Base-by-base conservation (phyloP, 2,113 vertebrate genomes). In the Uropsilus gracilis region DNA sequence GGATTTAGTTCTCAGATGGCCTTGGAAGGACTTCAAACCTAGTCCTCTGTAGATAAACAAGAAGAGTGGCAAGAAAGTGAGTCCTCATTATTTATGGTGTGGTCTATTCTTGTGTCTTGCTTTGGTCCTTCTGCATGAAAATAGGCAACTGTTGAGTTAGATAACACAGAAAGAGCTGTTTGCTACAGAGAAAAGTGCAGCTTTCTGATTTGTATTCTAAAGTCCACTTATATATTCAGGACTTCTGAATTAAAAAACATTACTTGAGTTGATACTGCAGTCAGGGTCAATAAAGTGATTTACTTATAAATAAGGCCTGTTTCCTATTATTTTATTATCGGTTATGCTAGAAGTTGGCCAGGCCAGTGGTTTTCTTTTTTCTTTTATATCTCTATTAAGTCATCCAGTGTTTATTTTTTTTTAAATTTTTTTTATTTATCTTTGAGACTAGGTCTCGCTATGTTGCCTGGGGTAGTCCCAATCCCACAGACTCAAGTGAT, bases 141-240 rank as follows among this genome's bases (percentile, higher is more conserved):
- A 90, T 95, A 93, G 96, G 93, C 95, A 98, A 97, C 96, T 98
- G 96, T 97, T 97, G 89, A 95, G 94, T 95, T 95, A 86, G 86
- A 85, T 81, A 76, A 81, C 55, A 86, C 82, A 91, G 73, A 81
- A 94, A 96, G 75, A 87, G 44, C 94, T 95, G 7, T 97, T 97
- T 95, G 92, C 95, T 95, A 0, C 72, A 90, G 75, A 97, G 95
- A 88, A 55, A 59, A 0, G 34, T 87, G 68, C 28, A 89, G 80
- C 95, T 93, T 96, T 95, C 73, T 90, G 73, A 95, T 94, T 97
- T 68, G 37, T 89, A 30, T 59, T 95, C 78, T 91, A 84, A 84
- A 53, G 20, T 17, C 26, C 87, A 76, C 32, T 68, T 94, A n/a
- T 75, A 90, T 28, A 71, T 83, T 94, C 88, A 66, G 82, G 94